Evolutionary conservation across 2,797 vertebrate species (phyloP).

Genomic region (Pseudochaenichthys georgianus): DNA sequence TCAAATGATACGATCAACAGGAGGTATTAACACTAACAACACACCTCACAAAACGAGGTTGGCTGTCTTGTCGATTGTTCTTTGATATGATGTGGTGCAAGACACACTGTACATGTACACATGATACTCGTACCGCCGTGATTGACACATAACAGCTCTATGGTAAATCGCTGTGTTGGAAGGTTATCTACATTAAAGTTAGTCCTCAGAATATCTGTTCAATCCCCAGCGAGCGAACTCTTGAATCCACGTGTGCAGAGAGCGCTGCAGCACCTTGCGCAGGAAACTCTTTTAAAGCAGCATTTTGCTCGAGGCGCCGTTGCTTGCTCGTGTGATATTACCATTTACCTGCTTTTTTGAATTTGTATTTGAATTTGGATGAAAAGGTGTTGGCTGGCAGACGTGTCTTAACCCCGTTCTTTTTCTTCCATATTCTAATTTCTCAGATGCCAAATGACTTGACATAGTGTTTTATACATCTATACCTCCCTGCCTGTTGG

Average conservation of each 20-base stretch:
- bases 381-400: conserved; percentile 75
- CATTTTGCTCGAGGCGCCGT: conserved; percentile 81
- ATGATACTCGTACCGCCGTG: conserved; percentile 29
- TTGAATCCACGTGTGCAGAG: conserved; percentile 59
- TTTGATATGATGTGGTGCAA: conserved; percentile 27
- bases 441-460: conserved; percentile 77
- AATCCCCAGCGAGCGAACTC: conserved; percentile 83
- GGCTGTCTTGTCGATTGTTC: conserved; percentile 21
- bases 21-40: conserved; percentile 24
- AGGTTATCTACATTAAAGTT: conserved; percentile 73
- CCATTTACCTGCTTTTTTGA: conserved; percentile 83
- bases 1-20: conserved; percentile 50
- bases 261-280: conserved; percentile 72
- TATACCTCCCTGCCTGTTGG: conserved; percentile 75
- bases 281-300: conserved; percentile 77
- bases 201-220: conserved; percentile 56
- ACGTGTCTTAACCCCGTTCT: conserved; percentile 73
- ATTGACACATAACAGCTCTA: conserved; percentile 42
- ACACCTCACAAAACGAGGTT: conserved; percentile 8
- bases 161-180: conserved; percentile 48
- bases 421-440: conserved; percentile 68
- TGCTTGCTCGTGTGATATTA: conserved; percentile 84
- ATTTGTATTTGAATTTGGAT: conserved; percentile 85
- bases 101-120: not conserved
- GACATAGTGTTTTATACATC: conserved; percentile 69